Evolutionary conservation across 2,113 vertebrate species (phyloP).

Genomic region (Rhabdornis inornatus): DNA sequence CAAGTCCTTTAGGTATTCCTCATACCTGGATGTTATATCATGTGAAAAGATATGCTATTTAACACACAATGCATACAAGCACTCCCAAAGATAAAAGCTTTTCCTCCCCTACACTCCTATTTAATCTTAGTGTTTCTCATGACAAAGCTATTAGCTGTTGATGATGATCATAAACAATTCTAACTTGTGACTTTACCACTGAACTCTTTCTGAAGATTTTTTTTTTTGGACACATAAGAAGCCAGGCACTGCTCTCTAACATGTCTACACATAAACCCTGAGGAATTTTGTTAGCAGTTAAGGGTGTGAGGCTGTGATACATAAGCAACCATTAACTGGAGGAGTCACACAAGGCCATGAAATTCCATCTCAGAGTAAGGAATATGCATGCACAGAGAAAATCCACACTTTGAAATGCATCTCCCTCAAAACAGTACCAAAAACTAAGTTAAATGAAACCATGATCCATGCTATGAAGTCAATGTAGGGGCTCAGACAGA

Average conservation of each 20-base stretch:
- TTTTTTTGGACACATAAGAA: background rate
- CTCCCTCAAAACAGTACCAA: background rate
- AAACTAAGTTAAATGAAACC: background rate
- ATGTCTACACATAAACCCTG: background rate
- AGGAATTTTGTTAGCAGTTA: background rate
- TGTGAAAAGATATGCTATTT: background rate
- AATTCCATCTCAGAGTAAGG: background rate
- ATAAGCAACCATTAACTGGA: background rate
- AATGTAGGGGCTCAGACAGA: background rate
- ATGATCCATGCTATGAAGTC: background rate
- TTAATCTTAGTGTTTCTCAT: background rate
- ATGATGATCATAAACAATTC: background rate
- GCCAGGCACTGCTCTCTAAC: background rate
- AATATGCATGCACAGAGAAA: background rate
- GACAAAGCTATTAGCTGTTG: background rate
- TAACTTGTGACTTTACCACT: background rate
- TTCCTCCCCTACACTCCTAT: background rate
- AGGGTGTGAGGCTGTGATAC: background rate
- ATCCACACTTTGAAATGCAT: background rate
- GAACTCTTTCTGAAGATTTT: background rate
- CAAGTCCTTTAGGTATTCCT: background rate
- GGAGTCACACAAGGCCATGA: background rate
- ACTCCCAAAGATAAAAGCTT: background rate
- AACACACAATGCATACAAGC: fast-evolving
- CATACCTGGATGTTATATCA: background rate